Percentiles rank a stretch among this genome's conserved stretches.
These are phyloP conservation scores for Oryzias dopingdopingensis DNA, from an alignment of 2,797 vertebrate species.

Conservation along the genomic window DNA sequence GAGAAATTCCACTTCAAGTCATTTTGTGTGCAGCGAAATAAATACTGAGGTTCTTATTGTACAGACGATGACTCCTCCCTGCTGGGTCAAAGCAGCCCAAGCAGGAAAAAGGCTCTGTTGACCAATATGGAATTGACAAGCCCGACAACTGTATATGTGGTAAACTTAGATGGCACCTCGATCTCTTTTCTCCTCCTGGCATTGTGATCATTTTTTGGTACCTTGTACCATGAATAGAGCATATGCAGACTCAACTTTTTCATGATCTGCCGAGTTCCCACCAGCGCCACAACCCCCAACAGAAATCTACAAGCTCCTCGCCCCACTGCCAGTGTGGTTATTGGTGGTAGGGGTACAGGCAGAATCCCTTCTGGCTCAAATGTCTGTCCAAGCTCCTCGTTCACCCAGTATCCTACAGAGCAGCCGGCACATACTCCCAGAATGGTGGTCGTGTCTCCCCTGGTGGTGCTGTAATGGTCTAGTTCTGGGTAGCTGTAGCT, in stretches of 20 bases:
- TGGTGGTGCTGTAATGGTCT: conserved; percentile 89
- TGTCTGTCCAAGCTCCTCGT: conserved; percentile 70
- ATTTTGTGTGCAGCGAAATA: conserved; percentile 17
- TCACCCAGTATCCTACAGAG: conserved; percentile 87
- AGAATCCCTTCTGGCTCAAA: conserved; percentile 51
- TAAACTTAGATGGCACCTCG: conserved; percentile 91
- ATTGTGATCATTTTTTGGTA: conserved; percentile 60
- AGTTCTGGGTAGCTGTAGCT: conserved; percentile 89
- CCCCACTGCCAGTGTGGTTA: conserved; percentile 33
- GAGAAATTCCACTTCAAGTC: not conserved
- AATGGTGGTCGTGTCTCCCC: conserved; percentile 91
- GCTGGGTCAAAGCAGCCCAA: conserved; percentile 81
- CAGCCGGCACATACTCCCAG: conserved; percentile 82
- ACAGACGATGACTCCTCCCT: conserved; percentile 6
- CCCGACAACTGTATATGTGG: conserved; percentile 85
- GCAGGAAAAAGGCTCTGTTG: conserved; percentile 76
- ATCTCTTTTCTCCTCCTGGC: conserved; percentile 85
- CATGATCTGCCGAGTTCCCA: conserved; percentile 77
- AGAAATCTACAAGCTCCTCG: conserved; percentile 65
- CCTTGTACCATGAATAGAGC: conserved; percentile 77
- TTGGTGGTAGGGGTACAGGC: conserved; percentile 64
- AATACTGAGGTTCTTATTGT: conserved; percentile 33
- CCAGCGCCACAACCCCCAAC: conserved; percentile 74
- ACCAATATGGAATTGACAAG: conserved; percentile 82
- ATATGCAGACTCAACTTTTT: conserved; percentile 75